Base-by-base conservation (phyloP, 2,797 vertebrate genomes). In the Numenius phaeopus region DNA sequence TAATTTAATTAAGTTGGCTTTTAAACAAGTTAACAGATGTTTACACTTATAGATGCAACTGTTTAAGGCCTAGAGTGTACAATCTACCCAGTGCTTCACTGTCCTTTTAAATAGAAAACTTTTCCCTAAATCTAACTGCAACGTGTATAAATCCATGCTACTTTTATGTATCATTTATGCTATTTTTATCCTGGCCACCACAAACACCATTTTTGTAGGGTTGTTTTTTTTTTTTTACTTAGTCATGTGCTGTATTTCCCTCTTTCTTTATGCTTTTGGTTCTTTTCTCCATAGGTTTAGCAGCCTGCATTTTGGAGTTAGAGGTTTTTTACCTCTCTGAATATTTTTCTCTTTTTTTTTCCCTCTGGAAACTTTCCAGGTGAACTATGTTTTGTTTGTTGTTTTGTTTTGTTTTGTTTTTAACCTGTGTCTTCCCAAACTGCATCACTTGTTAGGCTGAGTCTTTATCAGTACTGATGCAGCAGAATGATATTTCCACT, bases 11-110 rank as follows among this genome's bases (percentile, higher is more conserved):
- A 87, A 39, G 23, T 17, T 95, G 87, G 40, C 57, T 85, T 92
- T 90, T 83, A 83, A 88, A 81, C 39, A 89, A 96, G 44, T 78
- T 93, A 87, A 86, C 93, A 96, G 82, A 94, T 88, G 91, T 90
- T 97, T 96, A 24, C 29, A 34, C 52, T 90, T 89, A 78, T 2
- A 59, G 47, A 90, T 71, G 30, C 21, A 95, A 67, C 44, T 10
- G 62, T 67, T 91, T 40, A 71, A 83, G 22, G 29, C 16, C n/a
- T 59, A 34, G 47, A 64, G 6, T 15, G 5, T n/a, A 15, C 29
- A 85, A n/a, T 46, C 26, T 89, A 55, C 83, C 92, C 47, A 82
- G 39, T 80, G 66, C 14, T 92, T 91, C 81, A 14, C 19, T 50
- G 7, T 39, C 13, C 17, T 89, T 95, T 73, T 39, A 69, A 89